These are phyloP conservation scores for Patagioenas fasciata DNA, from an alignment of 2,113 vertebrate species.

Conservation along the genomic window DNA sequence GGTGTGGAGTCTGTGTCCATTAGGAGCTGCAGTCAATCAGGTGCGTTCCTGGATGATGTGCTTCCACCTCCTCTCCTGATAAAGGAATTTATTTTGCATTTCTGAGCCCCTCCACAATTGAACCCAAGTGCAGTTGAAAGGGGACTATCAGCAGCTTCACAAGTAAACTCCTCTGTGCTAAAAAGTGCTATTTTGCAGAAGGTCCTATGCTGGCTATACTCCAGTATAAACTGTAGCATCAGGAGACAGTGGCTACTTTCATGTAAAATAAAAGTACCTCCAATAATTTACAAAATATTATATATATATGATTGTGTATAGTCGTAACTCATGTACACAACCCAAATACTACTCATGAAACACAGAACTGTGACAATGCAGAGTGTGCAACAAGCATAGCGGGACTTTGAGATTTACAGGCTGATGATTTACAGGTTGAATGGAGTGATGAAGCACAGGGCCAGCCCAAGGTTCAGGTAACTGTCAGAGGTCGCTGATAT, in stretches of 20 bases:
- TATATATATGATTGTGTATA: not conserved
- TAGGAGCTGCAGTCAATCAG: not conserved
- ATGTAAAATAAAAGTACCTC: not conserved
- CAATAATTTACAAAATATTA: not conserved
- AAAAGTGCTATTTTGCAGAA: not conserved
- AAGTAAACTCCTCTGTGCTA: not conserved
- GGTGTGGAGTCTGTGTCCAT: not conserved
- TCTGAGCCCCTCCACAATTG: not conserved
- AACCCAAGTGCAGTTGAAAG: not conserved
- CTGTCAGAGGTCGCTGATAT: fast-evolving
- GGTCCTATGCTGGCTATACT: not conserved
- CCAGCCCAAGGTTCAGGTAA: fast-evolving
- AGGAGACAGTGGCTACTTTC: not conserved
- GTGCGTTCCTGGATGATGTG: not conserved
- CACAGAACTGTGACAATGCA: not conserved
- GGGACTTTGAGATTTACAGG: not conserved
- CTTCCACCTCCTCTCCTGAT: not conserved
- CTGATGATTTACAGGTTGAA: not conserved
- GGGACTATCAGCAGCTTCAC: not conserved
- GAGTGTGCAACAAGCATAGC: fast-evolving
- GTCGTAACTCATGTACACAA: not conserved
- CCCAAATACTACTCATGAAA: not conserved
- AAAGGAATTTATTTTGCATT: not conserved
- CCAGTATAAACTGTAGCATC: not conserved
- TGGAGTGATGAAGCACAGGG: fast-evolving